phyloP scores from a whole-genome alignment of 2,888 invertebrate genomes.

The Oasisia sp. region DNA sequence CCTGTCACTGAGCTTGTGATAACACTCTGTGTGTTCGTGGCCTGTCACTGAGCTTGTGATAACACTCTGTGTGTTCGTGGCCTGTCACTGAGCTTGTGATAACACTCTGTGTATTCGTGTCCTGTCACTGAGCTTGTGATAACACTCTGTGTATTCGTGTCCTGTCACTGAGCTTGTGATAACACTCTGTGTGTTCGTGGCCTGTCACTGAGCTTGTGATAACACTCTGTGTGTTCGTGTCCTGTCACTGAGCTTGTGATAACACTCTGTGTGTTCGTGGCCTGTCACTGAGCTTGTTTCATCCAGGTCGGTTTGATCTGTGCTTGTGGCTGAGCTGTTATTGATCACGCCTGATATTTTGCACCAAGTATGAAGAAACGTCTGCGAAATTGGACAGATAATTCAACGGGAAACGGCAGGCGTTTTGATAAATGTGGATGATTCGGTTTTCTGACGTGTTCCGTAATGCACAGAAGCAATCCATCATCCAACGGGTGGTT shows the following conservation, averaged over 20 bases:
- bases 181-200: neutral
- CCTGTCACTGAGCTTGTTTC: neutral
- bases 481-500: neutral
- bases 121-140: neutral
- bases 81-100: neutral
- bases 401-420: slow-evolving; percentile 1
- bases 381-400: slow-evolving; percentile 7
- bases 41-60: neutral
- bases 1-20: neutral
- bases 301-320: neutral
- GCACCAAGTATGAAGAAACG: slow-evolving; percentile 1
- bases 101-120: neutral
- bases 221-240: neutral
- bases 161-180: neutral
- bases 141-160: neutral
- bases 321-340: neutral
- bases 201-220: too few relatives aligned
- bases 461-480: slow-evolving; percentile 5
- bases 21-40: neutral
- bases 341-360: neutral
- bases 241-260: too few relatives aligned
- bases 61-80: neutral
- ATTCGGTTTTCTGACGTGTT: neutral
- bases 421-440: slow-evolving; percentile 6
- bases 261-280: too few relatives aligned